Evolutionary conservation across 2,797 vertebrate species (phyloP), one percentile per base, ranked within the genome.

Genomic region (Lindbergichthys nudifrons): DNA sequence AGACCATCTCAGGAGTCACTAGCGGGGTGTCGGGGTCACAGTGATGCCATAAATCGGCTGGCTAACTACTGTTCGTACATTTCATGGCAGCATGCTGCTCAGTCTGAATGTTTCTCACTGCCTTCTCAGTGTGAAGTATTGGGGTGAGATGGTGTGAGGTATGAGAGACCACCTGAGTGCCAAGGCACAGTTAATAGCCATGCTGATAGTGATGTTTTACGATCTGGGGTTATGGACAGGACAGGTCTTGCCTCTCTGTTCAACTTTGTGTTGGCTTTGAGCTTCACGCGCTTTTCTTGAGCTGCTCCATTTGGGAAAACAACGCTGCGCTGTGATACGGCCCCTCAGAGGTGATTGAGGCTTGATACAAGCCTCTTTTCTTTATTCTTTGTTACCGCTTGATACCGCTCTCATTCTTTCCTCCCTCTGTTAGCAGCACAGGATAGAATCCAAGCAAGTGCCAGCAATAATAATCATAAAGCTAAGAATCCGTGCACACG

Each of bases 391-490:
- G 63, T 66, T 75, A 65, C 43, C 10, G n/a, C 75, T 87, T 70
- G 32, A 74, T 77, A 10, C 60, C 63, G 53, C 57, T 72, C 63
- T 53, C 75, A 47, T 72, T 60, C 51, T 47, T 65, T 23, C 26
- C 57, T 73, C 9, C 10, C 56, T 19, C 70, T 39, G 80, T 70
- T 39, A 62, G 78, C 83, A 43, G 76, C 65, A 26, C 75, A 72
- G 75, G 13, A 76, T 39, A 41, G 70, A 75, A 77, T 68, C 68
- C 48, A 81, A 87, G 16, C 32, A 2, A 14, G 72, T 15, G 89
- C 93, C 92, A 92, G 87, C 54, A 86, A 91, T 66, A 92, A 91
- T 78, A 93, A 80, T 80, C 86, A 89, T 92, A 89, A 92, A 93
- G 83, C 83, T 87, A 77, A 89, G 83, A 88, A 89, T 90, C 85